Conservation (phyloP, 2,888 invertebrate genomes). For the Pandemis heparana region DNA sequence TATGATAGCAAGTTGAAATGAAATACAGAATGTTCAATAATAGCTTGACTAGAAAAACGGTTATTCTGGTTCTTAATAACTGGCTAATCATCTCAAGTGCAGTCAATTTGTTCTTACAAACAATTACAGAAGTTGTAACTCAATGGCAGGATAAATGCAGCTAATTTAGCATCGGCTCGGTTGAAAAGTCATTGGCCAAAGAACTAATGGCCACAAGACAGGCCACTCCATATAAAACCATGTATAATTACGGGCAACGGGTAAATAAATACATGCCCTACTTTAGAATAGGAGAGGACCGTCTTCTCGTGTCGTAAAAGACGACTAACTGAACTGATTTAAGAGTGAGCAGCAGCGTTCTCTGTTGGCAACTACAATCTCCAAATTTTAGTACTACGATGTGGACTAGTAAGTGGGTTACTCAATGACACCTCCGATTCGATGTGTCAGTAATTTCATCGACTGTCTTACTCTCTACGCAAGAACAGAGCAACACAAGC, state of each 20-base stretch:
- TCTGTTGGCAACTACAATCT: no score
- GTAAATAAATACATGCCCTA: not conserved
- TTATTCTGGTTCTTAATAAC: not conserved
- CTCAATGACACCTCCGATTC: no score
- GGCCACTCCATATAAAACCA: not conserved
- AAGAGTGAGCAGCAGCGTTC: no score
- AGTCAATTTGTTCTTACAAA: not conserved
- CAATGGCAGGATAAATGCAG: conserved; percentile 59
- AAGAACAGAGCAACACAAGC: no score
- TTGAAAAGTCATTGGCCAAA: not conserved
- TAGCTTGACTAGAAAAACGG: not conserved
- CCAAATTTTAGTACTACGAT: no score
- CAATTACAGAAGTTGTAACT: conserved; percentile 5
- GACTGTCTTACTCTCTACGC: no score
- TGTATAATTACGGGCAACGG: not conserved
- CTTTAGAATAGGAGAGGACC: no score
- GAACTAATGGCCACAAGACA: not conserved
- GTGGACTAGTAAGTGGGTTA: no score
- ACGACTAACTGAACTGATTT: no score
- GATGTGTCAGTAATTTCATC: no score
- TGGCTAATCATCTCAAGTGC: not conserved
- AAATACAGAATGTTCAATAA: not conserved
- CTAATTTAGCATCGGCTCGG: conserved; percentile 57
- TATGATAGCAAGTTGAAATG: not conserved
- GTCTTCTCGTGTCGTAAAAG: no score